These are phyloP conservation scores for Silurus meridionalis DNA, from an alignment of 2,113 vertebrate genomes.

Conservation along the genomic window DNA sequence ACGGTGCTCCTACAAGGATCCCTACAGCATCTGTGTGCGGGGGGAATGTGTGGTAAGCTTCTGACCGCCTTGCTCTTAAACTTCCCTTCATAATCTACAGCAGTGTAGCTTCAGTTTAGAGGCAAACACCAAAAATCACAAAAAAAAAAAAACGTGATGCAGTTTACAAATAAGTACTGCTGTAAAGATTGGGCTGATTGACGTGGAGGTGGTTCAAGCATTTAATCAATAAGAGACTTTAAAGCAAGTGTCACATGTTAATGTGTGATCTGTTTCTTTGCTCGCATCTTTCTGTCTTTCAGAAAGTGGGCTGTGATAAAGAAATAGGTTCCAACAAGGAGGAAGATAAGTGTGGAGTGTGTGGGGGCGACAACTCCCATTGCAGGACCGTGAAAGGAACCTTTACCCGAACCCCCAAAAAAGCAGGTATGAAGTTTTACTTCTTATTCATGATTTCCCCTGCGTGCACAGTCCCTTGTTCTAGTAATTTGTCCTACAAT, in stretches of 20 bases:
- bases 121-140: background rate
- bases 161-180: background rate
- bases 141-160: background rate
- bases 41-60: constrained; percentile 90
- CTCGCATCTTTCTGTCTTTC: constrained; percentile 34
- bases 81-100: background rate
- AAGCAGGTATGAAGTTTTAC: constrained; percentile 79
- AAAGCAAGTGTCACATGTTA: background rate
- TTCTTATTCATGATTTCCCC: background rate
- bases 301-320: constrained; percentile 96
- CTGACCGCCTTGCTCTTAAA: background rate
- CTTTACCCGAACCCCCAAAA: constrained; percentile 90
- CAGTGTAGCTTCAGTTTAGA: background rate
- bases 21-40: constrained; percentile 91
- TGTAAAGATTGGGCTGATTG: constrained; percentile 10
- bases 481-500: background rate
- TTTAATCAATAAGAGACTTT: background rate
- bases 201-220: background rate
- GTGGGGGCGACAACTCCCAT: constrained; percentile 93
- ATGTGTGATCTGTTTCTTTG: background rate
- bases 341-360: constrained; percentile 95
- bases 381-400: constrained; percentile 93
- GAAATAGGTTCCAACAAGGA: constrained; percentile 91
- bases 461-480: background rate
- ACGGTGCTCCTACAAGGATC: constrained; percentile 91